Percentiles rank a stretch among this genome's conserved stretches.
phyloP scores from a whole-genome alignment of 2,113 vertebrate species.

The Oceanites oceanicus region DNA sequence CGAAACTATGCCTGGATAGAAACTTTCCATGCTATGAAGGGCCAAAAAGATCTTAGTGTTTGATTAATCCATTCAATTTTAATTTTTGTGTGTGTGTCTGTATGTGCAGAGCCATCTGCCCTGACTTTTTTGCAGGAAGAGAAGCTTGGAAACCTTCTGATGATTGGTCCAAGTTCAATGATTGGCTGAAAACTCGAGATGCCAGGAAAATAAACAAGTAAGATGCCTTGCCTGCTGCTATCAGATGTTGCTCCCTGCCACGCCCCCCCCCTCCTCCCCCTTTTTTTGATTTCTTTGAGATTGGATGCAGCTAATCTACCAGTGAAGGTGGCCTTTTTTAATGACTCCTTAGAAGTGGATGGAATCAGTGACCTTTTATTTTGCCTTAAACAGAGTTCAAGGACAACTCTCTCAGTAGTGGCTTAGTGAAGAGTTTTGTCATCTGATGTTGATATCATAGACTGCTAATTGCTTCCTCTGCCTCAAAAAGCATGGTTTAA shows the following conservation, averaged over 20 bases:
- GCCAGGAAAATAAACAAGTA: slow-evolving; percentile 78
- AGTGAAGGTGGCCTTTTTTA: neutral
- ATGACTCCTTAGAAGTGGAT: neutral
- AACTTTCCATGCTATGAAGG: neutral
- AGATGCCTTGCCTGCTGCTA: neutral
- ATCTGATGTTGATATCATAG: neutral
- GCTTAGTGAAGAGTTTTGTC: neutral
- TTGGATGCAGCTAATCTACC: neutral
- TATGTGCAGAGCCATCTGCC: slow-evolving; percentile 70
- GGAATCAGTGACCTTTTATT: neutral
- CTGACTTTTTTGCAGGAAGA: slow-evolving; percentile 79
- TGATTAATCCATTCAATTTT: neutral
- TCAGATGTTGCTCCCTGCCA: neutral
- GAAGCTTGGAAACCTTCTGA: slow-evolving; percentile 73
- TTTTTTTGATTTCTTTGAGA: neutral
- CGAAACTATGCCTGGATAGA: neutral
- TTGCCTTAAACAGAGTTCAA: neutral
- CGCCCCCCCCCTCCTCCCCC: accelerated
- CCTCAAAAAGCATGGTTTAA: neutral
- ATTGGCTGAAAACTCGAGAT: slow-evolving; percentile 79
- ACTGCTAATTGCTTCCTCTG: neutral
- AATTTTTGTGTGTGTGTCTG: neutral
- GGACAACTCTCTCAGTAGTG: neutral
- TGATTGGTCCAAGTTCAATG: slow-evolving; percentile 75
- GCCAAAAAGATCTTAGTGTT: neutral